These are phyloP conservation scores for Drosophila gaucha DNA, from an alignment of 2,888 invertebrate genomes.

Conservation along the genomic window DNA sequence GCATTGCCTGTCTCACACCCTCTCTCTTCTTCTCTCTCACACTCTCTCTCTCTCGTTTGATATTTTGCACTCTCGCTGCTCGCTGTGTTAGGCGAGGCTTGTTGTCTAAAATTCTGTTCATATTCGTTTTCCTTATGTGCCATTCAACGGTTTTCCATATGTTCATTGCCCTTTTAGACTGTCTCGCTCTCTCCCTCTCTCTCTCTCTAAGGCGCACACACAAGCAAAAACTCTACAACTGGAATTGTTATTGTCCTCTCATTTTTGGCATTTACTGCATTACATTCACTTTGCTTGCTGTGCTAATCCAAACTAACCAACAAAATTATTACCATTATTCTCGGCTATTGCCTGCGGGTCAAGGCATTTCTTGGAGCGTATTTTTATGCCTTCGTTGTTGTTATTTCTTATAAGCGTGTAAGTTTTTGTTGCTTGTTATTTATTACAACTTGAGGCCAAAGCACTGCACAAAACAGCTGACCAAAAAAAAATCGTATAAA, in stretches of 20 bases:
- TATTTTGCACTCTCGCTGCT: neutral
- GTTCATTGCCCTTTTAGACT: constrained; percentile 32
- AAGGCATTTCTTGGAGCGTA: constrained; percentile 38
- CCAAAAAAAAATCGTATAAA: constrained; percentile 47
- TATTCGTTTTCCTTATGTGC: constrained; percentile 23
- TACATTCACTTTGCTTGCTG: constrained; percentile 58
- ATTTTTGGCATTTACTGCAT: constrained; percentile 27
- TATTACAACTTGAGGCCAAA: constrained; percentile 65
- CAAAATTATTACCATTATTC: constrained; percentile 44
- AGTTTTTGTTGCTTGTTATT: constrained; percentile 46
- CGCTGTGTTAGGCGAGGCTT: neutral
- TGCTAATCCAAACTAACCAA: constrained; percentile 51
- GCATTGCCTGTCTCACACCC: constrained; percentile 1
- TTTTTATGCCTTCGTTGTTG: constrained; percentile 23
- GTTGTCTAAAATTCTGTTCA: constrained; percentile 26
- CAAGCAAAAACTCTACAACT: constrained; percentile 33
- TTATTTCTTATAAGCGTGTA: constrained; percentile 39
- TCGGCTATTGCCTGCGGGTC: constrained; percentile 49
- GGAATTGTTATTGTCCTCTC: constrained; percentile 52
- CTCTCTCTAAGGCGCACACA: neutral
- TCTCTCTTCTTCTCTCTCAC: neutral
- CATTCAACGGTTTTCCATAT: constrained; percentile 25
- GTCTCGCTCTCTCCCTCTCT: constrained; percentile 4
- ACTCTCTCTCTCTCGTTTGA: constrained; percentile 1
- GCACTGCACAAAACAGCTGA: constrained; percentile 57